phyloP scores from a whole-genome alignment of 2,113 vertebrate species.

The Thryonomys swinderianus region DNA sequence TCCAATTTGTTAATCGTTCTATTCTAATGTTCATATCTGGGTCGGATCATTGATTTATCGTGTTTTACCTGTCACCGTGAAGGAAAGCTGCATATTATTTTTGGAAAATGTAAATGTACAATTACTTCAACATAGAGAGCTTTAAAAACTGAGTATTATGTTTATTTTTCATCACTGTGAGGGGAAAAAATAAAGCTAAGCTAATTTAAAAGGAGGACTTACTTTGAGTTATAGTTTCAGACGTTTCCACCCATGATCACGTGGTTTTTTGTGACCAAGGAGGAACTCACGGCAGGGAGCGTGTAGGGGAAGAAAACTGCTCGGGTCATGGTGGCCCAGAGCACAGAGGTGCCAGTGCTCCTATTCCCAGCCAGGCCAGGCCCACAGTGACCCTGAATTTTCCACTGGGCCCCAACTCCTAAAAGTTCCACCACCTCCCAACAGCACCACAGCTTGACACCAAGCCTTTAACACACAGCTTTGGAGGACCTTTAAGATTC shows the following conservation, averaged over 20 bases:
- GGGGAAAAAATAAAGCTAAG: background rate
- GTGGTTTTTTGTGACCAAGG: background rate
- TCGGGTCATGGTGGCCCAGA: background rate
- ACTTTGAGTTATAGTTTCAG: background rate
- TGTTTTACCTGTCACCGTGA: background rate
- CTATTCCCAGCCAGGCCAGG: background rate
- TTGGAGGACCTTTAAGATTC: background rate
- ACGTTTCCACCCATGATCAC: too few species aligned
- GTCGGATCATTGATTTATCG: background rate
- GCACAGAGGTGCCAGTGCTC: rapidly evolving
- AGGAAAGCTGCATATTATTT: background rate
- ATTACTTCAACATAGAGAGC: background rate
- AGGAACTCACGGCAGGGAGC: background rate
- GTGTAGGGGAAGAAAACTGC: too few species aligned
- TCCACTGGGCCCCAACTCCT: too few species aligned
- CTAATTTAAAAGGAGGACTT: background rate
- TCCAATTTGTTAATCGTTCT: background rate
- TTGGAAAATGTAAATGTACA: background rate
- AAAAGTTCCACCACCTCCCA: background rate
- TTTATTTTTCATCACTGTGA: background rate
- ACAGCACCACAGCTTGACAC: too few species aligned
- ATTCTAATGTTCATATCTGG: background rate
- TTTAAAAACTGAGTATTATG: background rate
- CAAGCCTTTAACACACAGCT: background rate
- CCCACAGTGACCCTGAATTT: background rate